Evolutionary conservation across 1,140 invertebrate species (phyloP).

Genomic region (Drosophila triauraria): DNA sequence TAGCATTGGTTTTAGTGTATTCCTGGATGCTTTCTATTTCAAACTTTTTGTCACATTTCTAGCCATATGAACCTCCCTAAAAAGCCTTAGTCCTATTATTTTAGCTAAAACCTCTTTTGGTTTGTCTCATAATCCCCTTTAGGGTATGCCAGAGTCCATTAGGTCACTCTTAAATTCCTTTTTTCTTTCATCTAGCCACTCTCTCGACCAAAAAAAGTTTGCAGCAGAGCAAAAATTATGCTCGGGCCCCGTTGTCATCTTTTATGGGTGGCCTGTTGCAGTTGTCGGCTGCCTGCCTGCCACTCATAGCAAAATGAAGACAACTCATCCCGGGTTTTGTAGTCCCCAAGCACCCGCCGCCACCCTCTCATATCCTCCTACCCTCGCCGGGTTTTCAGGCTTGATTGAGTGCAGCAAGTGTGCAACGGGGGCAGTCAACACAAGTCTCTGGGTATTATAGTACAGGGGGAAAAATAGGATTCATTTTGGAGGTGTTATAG

Average conservation of each 20-base stretch:
- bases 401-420: constrained; percentile 45
- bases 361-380: constrained; percentile 5
- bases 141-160: constrained; percentile 16
- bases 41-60: neutral
- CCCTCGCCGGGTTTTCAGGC: constrained; percentile 7
- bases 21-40: neutral
- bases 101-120: constrained; percentile 8
- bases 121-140: constrained; percentile 6
- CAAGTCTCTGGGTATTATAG: neutral
- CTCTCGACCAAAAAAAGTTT: constrained; percentile 15
- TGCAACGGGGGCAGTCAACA: constrained; percentile 36
- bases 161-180: constrained; percentile 4
- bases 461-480: constrained; percentile 1
- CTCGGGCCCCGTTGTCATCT: constrained; percentile 25
- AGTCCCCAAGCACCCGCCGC: neutral
- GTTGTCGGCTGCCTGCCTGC: constrained; percentile 33
- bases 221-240: constrained; percentile 16
- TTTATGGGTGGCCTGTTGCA: constrained; percentile 41
- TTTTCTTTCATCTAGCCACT: constrained; percentile 12
- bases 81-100: neutral
- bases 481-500: neutral
- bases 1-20: neutral
- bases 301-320: constrained; percentile 44
- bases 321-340: constrained; percentile 34
- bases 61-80: constrained; percentile 1